phyloP scores from a whole-genome alignment of 1,140 invertebrate species.

The Leptinotarsa texana region DNA sequence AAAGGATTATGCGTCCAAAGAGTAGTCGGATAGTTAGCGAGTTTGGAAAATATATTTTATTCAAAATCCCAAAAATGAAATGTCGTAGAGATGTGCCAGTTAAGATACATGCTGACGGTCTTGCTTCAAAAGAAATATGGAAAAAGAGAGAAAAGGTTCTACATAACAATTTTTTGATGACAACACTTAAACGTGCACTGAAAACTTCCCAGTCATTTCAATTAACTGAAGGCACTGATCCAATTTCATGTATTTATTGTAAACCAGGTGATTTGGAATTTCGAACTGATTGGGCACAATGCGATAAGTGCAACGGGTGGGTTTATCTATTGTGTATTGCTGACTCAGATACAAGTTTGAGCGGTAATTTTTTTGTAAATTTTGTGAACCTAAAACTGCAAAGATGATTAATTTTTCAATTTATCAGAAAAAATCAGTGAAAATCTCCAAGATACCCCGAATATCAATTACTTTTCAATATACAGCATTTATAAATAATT shows the following conservation, averaged over 20 bases:
- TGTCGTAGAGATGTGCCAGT: neutral
- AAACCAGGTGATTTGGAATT: neutral
- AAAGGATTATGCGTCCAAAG: too few relatives aligned
- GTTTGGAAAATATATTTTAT: too few relatives aligned
- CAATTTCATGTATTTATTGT: constrained; percentile 11
- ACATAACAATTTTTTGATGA: too few relatives aligned
- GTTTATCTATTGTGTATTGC: neutral
- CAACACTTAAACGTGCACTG: constrained; percentile 3
- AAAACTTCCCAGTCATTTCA: neutral
- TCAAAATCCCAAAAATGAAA: neutral
- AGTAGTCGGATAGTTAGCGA: too few relatives aligned
- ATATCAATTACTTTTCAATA: neutral
- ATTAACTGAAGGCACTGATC: neutral
- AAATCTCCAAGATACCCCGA: neutral
- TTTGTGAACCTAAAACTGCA: neutral
- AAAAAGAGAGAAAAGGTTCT: constrained; percentile 12
- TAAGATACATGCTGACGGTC: neutral
- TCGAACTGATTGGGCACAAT: too few relatives aligned
- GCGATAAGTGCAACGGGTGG: neutral
- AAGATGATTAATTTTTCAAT: neutral
- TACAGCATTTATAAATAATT: neutral
- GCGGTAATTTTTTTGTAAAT: constrained; percentile 5
- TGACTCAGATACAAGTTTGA: too few relatives aligned
- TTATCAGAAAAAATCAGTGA: neutral
- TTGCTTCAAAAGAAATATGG: too few relatives aligned